Base-by-base conservation (phyloP, 2,113 vertebrate genomes). In the Aldabrachelys gigantea region DNA sequence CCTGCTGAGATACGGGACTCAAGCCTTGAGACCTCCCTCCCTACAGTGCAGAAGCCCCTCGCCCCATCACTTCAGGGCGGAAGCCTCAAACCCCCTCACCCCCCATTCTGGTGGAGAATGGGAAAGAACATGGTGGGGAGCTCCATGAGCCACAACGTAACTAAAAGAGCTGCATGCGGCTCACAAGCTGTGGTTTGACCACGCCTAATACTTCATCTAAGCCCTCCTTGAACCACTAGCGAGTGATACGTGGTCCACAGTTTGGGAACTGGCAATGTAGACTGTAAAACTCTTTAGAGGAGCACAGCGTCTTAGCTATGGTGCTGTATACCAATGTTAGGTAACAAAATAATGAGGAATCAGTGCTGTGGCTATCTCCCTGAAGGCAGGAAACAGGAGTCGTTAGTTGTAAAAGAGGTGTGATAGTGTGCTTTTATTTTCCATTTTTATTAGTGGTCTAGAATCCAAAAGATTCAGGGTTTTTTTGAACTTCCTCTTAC, bases 351-450 rank as follows among this genome's bases (percentile, higher is more conserved):
- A 35, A 86, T 29, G 35, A 88, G 79, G 82, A 53, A 80, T 84
- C 27, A 91, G 22, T 3, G 52, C 84, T 0, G 0, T 0, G 1
- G 17, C 69, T 86, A 69, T 50, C 38, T 89, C 4, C 7, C 84
- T 13, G 7, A 0, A 11, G 75, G 75, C 41, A 78, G 75, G 75
- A 47, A 78, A 27, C 75, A 79, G 72, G 35, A 95, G 14, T 52
- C 31, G 29, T 3, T 80, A 35, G 29, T 3, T 80, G 57, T 35
- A 1, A 10, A 88, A 80, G 54, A 84, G 49, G 27, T 38, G 80
- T 38, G 31, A 54, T 93, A 75, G 47, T 41, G 22, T 25, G 1
- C 29, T 35, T 94, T 89, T 22, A 11, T 29, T 49, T 41, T 78
- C 89, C 56, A 0, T 22, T 86, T 92, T 92, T 91, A 12, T 1